Evolutionary conservation across 2,888 invertebrate species (phyloP), one percentile per base, ranked within the genome.

Genomic region (Mellilla xanthometata): DNA sequence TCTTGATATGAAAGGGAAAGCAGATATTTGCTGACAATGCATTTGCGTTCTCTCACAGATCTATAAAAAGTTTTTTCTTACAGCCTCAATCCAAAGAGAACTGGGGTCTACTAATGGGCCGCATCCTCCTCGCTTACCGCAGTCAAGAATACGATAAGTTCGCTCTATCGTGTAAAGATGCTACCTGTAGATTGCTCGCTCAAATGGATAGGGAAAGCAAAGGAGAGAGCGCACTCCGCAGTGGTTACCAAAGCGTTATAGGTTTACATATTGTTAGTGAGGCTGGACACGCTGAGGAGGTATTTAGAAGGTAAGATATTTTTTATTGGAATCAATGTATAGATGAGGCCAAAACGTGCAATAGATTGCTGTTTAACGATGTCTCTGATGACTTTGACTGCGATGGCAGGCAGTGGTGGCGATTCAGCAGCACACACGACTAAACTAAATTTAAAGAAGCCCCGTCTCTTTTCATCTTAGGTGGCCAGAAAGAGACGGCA

Each of bases 41-140:
- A 15, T 19, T 19, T 1, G 4, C 6, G 15, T 19, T 19, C 6
- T 1, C 15, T 19, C 6, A 3, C 3, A 19, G 3, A 19, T 5
- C 3, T 19, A 19, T 0, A 5, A 19, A 3, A 6, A 19, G 6
- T 19, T 3, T 19, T 1, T 6, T 19, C 15, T 50, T 46, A 12
- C 52, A 88, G 88, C 86, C 87, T 2, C 62, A 76, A 2, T 80
- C 79, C 2, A 80, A 85, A 47, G 88, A 89, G 57, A 93, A 92
- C 65, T 97, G 96, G 96, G 94, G 94, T 27, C 91, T 95, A 0
- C 91, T 94, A 23, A 92, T 96, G 63, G 96, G 96, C 3, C 91
- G 92, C 41, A 92, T 94, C 0, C 86, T 96, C 2, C 77, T 95
- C 3, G 82, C 92, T 4, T 91, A 93, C 44, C 90, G 90, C 1